Evolutionary conservation across 2,797 vertebrate genomes (phyloP).

Genomic region (Galagoides demidoff): DNA sequence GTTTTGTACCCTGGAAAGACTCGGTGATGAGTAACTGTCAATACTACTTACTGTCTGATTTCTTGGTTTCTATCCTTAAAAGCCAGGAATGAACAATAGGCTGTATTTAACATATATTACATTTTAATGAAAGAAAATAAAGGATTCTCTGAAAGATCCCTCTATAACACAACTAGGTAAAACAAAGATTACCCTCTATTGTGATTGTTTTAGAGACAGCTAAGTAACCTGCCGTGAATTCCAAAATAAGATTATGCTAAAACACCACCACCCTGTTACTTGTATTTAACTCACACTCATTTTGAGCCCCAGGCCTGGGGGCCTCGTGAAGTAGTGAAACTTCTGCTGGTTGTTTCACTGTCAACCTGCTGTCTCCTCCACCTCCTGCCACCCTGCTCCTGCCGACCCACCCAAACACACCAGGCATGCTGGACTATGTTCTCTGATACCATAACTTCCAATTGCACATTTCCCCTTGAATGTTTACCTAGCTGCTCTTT

Average conservation of each 20-base stretch:
- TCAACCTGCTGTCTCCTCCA: no score
- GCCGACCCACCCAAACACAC: no score
- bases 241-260: not conserved
- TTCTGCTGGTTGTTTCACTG: no score
- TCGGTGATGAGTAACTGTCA: not conserved
- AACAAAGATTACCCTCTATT: not conserved
- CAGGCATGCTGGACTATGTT: no score
- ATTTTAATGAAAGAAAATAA: slow-evolving; percentile 40
- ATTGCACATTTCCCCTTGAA: no score
- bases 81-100: not conserved
- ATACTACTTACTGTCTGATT: not conserved
- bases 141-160: not conserved
- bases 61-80: slow-evolving; percentile 27
- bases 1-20: not conserved
- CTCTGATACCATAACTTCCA: no score
- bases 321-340: no score
- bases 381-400: no score
- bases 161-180: not conserved
- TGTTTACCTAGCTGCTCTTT: no score
- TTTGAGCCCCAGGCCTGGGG: no score
- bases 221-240: not conserved
- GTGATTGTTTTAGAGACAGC: not conserved
- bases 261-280: no score
- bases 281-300: no score
- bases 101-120: not conserved